These are phyloP conservation scores for Aix galericulata DNA, from an alignment of 2,113 vertebrate genomes.

Conservation along the genomic window DNA sequence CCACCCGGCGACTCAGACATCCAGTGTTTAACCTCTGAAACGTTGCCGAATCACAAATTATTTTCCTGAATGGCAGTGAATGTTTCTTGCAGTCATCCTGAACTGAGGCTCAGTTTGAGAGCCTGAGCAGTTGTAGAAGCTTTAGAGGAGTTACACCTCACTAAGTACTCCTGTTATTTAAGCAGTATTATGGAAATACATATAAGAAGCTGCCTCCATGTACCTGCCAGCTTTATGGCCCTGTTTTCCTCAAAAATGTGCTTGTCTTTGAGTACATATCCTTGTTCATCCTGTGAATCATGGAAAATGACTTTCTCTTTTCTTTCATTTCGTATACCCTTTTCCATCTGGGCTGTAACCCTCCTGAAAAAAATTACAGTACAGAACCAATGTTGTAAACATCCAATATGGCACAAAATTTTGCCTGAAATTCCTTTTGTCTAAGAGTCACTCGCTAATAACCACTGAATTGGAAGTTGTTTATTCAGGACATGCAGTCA, in stretches of 20 bases:
- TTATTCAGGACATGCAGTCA: neutral
- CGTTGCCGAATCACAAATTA: conserved; percentile 22
- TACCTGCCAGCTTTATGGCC: neutral
- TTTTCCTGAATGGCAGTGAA: conserved; percentile 27
- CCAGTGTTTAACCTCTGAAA: conserved; percentile 59
- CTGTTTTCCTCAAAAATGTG: neutral
- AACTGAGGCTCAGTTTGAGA: neutral
- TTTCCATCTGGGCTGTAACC: neutral
- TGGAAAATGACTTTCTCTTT: neutral
- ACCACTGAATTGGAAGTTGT: neutral
- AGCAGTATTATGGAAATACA: neutral
- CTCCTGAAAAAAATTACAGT: neutral
- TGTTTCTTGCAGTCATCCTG: neutral
- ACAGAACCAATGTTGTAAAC: neutral
- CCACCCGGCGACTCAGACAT: conserved; percentile 54
- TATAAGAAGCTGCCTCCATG: neutral
- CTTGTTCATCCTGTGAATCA: neutral
- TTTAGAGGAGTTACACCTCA: neutral
- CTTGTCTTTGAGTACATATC: neutral
- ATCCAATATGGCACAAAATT: neutral
- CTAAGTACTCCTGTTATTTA: neutral
- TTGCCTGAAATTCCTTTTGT: neutral
- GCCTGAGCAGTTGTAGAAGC: neutral
- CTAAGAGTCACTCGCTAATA: neutral
- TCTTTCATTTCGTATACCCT: neutral